Conservation (phyloP, 2,113 vertebrate genomes). For the Zosterops pallidus region DNA sequence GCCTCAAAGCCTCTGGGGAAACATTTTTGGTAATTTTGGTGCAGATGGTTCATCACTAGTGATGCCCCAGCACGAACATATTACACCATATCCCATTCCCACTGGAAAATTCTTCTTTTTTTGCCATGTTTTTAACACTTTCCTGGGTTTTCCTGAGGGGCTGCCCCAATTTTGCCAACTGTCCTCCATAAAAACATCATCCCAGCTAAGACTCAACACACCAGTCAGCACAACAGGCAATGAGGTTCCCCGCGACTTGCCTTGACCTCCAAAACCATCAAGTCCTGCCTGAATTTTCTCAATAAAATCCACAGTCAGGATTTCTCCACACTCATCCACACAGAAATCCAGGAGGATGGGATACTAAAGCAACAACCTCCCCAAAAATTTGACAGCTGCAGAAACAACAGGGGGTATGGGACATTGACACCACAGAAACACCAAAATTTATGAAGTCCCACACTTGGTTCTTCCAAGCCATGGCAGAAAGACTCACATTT, state of each 20-base stretch:
- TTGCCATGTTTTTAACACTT: accelerated
- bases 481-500: neutral
- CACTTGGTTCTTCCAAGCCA: neutral
- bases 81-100: neutral
- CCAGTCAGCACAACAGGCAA: neutral
- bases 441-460: neutral
- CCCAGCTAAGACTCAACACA: neutral
- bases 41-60: neutral
- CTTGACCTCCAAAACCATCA: neutral
- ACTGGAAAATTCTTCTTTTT: accelerated
- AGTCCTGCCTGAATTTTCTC: neutral
- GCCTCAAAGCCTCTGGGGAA: neutral
- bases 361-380: neutral
- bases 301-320: neutral
- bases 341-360: neutral
- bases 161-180: neutral
- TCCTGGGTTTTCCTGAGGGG: neutral
- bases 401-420: neutral
- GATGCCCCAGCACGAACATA: accelerated
- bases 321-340: neutral
- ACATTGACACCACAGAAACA: neutral
- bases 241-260: neutral
- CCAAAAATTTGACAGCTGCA: neutral
- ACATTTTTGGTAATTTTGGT: neutral
- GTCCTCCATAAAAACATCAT: neutral